Evolutionary conservation across 2,888 invertebrate species (phyloP), one percentile per base, ranked within the genome.

Genomic region (Xanthia togata): DNA sequence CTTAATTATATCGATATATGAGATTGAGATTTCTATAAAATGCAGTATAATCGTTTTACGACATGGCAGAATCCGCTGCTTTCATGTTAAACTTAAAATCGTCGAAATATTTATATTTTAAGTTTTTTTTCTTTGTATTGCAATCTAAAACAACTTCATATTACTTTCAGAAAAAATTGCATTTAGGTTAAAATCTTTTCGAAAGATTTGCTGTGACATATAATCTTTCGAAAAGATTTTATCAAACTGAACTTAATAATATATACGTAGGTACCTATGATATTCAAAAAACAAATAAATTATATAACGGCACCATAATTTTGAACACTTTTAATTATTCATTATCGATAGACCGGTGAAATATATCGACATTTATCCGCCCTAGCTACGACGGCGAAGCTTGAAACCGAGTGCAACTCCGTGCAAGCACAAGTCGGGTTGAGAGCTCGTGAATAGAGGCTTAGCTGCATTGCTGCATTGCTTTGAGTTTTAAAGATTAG

Each of bases 341-440:
- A 70, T 20, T 68, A 78, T 78, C 82, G 82, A 81, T 62, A 70
- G 11, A 4, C 2, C 0, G 35, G 26, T 69, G 63, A 11, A 68
- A 74, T 38, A 47, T 81, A 82, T 84, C 83, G 83, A 85, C 72
- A 77, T 31, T 9, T n/a, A 20, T 35, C 47, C 59, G 41, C 81
- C 80, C 84, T 87, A 87, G 76, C 72, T 73, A 84, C 63, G 78
- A 78, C 80, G 74, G 78, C 76, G 82, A 79, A 86, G 85, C 83
- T 86, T 85, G 85, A 88, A 87, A 85, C 87, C 81, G 85, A 87
- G 87, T 90, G 91, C 90, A 91, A 77, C 88, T 85, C 83, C 79
- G 83, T 90, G 87, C 88, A 90, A 50, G 50, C 50, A 50, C 50
- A 50, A 90, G 89, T 86, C 84, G 76, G 69, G 74, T 79, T 68